Conservation (phyloP, 2,888 invertebrate genomes). For the Eumerus sabulonum region DNA sequence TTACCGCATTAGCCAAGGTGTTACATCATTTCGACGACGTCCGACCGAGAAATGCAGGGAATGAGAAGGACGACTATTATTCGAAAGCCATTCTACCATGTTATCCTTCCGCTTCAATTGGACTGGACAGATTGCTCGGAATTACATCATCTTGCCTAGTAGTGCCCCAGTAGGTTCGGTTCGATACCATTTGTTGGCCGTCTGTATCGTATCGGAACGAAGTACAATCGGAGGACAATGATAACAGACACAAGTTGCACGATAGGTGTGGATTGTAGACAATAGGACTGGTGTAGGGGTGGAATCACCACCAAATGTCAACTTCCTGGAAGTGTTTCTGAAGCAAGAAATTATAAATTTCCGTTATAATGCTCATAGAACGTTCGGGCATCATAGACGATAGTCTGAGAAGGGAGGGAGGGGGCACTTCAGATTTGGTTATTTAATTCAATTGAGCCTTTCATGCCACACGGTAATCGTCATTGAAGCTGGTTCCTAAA, state of each 20-base stretch:
- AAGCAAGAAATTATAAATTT: conserved; percentile 69
- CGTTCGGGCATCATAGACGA: conserved; percentile 27
- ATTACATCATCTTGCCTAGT: conserved; percentile 65
- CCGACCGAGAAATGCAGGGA: too few species aligned
- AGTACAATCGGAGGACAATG: conserved; percentile 65
- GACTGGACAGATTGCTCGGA: conserved; percentile 40
- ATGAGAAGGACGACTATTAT: conserved; percentile 12
- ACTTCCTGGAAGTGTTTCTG: conserved; percentile 68
- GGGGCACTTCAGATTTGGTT: conserved; percentile 60
- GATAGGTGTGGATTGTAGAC: neutral
- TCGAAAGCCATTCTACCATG: conserved; percentile 57
- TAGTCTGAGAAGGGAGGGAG: conserved; percentile 46
- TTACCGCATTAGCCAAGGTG: conserved; percentile 49
- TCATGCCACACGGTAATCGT: conserved; percentile 68
- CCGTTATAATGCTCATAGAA: conserved; percentile 62
- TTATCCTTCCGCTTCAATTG: conserved; percentile 66
- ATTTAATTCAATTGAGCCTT: conserved; percentile 69
- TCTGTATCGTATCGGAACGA: conserved; percentile 52
- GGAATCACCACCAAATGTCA: conserved; percentile 67
- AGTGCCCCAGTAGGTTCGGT: conserved; percentile 40
- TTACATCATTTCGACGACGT: conserved; percentile 23
- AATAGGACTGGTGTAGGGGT: neutral
- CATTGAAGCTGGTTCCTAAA: conserved; percentile 64
- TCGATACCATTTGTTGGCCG: conserved; percentile 50
- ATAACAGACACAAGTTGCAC: conserved; percentile 50